Percentiles rank a stretch among this genome's conserved stretches.
Conservation (phyloP, 2,888 invertebrate genomes). For the Germaria angustata region DNA sequence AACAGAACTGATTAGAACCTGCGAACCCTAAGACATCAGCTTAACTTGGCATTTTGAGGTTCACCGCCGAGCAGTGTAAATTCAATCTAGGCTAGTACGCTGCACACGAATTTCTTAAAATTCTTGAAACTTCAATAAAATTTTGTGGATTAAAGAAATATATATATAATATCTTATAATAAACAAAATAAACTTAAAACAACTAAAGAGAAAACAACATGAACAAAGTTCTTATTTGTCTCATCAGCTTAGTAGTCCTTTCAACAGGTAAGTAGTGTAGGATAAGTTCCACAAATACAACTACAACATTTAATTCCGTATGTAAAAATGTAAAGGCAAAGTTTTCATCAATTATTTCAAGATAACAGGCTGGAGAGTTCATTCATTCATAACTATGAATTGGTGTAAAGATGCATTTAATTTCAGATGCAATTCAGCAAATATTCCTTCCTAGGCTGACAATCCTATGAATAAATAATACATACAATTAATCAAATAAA, state of each 20-base stretch:
- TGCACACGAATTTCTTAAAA: constrained; percentile 25
- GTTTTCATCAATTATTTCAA: no score
- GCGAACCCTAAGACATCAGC: constrained; percentile 36
- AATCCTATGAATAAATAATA: no score
- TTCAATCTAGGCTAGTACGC: constrained; percentile 36
- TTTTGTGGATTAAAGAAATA: neutral
- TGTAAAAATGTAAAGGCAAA: no score
- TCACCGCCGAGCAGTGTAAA: constrained; percentile 47
- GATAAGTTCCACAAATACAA: neutral
- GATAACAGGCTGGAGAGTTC: no score
- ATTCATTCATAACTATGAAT: no score
- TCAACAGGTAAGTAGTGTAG: constrained; percentile 59
- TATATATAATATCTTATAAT: neutral
- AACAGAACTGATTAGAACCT: constrained; percentile 30
- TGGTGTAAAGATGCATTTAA: no score
- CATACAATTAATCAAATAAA: no score
- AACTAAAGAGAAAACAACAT: constrained; percentile 29
- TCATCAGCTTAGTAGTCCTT: constrained; percentile 61
- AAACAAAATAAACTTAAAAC: neutral
- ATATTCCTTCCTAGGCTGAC: no score
- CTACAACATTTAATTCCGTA: no score
- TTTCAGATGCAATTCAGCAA: no score
- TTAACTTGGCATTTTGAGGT: constrained; percentile 48
- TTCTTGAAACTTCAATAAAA: neutral
- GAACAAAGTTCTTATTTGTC: constrained; percentile 63